Conservation (phyloP, 2,888 invertebrate species). For the Philereme vetulata region DNA sequence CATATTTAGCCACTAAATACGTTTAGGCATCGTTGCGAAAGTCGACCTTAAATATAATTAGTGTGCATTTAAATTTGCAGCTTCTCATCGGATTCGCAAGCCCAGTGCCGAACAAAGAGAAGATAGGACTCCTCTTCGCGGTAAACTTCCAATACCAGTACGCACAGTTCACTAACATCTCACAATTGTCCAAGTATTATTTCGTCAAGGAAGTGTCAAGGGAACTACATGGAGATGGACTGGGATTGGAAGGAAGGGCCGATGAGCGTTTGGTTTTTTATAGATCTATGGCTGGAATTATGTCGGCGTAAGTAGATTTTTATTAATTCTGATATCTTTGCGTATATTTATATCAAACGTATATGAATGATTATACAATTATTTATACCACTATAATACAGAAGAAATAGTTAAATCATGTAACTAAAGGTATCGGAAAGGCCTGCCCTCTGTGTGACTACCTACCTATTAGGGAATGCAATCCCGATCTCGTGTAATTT, state of each 20-base stretch:
- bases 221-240: conserved; percentile 55
- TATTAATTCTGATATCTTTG: not conserved
- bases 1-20: no score
- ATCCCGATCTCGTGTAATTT: no score
- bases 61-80: conserved; percentile 60
- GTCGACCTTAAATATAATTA: no score
- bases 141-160: conserved; percentile 88
- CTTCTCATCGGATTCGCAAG: conserved; percentile 83
- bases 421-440: no score
- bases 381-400: no score
- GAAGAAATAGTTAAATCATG: no score
- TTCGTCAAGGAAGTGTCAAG: conserved; percentile 67
- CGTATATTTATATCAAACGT: no score
- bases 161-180: conserved; percentile 75
- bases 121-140: conserved; percentile 79
- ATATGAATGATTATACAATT: no score
- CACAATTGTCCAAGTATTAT: conserved; percentile 76
- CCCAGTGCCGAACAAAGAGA: conserved; percentile 82
- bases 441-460: no score
- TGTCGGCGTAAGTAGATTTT: conserved; percentile 19
- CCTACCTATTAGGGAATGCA: no score
- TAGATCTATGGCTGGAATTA: conserved; percentile 34
- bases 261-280: conserved; percentile 70
- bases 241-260: conserved; percentile 43
- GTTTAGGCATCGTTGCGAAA: no score